Evolutionary conservation across 2,113 vertebrate species (phyloP).

Genomic region (Indicator maculatus): DNA sequence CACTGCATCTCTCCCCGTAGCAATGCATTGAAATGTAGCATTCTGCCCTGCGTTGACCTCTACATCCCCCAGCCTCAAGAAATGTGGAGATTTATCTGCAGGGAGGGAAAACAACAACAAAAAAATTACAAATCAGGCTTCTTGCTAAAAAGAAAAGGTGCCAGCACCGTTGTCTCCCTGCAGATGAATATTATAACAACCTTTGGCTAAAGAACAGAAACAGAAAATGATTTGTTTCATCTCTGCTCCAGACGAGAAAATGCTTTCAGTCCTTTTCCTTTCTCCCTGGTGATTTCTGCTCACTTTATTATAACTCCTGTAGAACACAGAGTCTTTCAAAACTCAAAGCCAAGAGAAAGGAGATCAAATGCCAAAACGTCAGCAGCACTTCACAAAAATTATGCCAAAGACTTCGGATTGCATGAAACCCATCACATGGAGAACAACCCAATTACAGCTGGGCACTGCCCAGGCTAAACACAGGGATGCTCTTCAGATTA

Average conservation of each 20-base stretch:
- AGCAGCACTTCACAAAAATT: neutral
- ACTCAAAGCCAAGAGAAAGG: neutral
- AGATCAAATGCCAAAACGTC: neutral
- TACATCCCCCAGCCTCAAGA: slow-evolving; percentile 95
- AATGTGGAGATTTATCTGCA: slow-evolving; percentile 98
- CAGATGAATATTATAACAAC: neutral
- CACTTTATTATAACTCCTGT: neutral
- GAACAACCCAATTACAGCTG: slow-evolving; percentile 8
- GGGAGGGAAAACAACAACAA: slow-evolving; percentile 29
- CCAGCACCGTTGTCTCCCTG: neutral
- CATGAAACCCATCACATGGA: neutral
- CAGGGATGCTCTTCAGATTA: neutral
- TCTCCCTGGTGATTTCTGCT: neutral
- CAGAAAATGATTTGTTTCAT: neutral
- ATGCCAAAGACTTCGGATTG: neutral
- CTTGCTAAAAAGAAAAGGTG: neutral
- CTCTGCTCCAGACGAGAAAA: neutral
- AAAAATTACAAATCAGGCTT: slow-evolving; percentile 9
- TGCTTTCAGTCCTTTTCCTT: neutral
- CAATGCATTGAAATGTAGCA: slow-evolving; percentile 98
- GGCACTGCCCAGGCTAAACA: neutral
- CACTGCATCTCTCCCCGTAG: slow-evolving; percentile 91
- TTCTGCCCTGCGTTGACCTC: slow-evolving; percentile 99
- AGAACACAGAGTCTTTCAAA: neutral
- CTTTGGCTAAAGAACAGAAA: neutral